A percentile compares a stretch with the other conserved stretches of the same genome.
These are phyloP conservation scores for Palythoa heliodiscus DNA, from an alignment of 92 coral and sea anemone species.

Conservation along the genomic window DNA sequence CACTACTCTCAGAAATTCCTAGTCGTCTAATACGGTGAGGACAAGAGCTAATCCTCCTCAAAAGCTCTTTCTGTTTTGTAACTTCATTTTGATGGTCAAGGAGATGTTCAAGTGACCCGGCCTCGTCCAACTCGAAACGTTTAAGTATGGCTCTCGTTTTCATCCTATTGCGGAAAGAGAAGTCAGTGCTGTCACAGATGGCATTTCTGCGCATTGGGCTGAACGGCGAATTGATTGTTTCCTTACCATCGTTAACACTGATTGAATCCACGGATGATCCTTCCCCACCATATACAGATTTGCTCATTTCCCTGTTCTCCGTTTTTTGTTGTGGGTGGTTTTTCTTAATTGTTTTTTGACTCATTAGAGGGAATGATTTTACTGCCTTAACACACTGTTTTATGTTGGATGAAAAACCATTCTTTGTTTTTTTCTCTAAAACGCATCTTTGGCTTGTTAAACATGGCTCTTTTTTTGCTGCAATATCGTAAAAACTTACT, in stretches of 20 bases:
- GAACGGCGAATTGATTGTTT: neutral
- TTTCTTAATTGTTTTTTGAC: too few species aligned
- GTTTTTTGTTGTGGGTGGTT: too few species aligned
- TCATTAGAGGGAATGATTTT: too few species aligned
- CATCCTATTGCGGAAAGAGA: neutral
- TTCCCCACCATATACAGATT: too few species aligned
- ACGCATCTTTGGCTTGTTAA: too few species aligned
- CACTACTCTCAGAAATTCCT: neutral
- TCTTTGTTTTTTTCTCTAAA: too few species aligned
- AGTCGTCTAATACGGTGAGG: neutral
- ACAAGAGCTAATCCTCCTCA: neutral
- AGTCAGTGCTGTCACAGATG: neutral
- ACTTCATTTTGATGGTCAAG: neutral
- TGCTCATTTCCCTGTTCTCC: too few species aligned
- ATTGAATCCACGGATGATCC: too few species aligned
- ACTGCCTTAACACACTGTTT: too few species aligned
- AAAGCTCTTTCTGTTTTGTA: neutral
- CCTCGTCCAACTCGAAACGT: neutral
- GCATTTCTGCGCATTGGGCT: neutral
- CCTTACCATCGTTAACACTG: neutral
- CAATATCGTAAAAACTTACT: too few species aligned
- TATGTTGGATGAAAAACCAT: too few species aligned
- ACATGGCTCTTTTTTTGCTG: too few species aligned
- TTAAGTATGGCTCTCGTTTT: neutral
- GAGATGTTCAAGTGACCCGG: neutral